Conservation (phyloP, 1,140 invertebrate species). For the Anastrepha ludens region DNA sequence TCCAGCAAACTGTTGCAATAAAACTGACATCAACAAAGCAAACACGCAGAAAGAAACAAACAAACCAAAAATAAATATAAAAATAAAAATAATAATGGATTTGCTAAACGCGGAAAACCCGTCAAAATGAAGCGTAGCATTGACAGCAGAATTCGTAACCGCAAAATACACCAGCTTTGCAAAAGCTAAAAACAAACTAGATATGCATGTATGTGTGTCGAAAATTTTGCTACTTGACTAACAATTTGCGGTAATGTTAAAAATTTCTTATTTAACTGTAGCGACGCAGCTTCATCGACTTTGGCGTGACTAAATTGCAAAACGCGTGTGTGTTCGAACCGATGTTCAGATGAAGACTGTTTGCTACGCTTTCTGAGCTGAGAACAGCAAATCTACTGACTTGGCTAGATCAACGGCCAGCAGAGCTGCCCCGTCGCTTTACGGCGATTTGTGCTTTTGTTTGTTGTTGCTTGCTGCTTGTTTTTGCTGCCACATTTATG, state of each 20-base stretch:
- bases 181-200: too few relatives aligned
- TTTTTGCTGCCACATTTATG: not conserved
- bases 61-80: too few relatives aligned
- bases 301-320: not conserved
- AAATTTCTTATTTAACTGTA: too few relatives aligned
- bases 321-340: conserved; percentile 25
- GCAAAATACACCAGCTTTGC: too few relatives aligned
- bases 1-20: not conserved
- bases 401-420: conserved; percentile 5
- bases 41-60: not conserved
- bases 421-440: not conserved
- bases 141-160: too few relatives aligned
- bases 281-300: not conserved
- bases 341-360: conserved; percentile 11
- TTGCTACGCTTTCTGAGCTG: not conserved
- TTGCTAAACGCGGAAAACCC: too few relatives aligned
- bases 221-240: too few relatives aligned
- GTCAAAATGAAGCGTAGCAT: too few relatives aligned
- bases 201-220: too few relatives aligned
- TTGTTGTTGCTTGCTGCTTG: not conserved
- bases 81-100: too few relatives aligned
- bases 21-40: conserved; percentile 22
- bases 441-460: not conserved
- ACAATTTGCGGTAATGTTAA: too few relatives aligned
- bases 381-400: conserved; percentile 25